Percentiles rank a stretch among this genome's conserved stretches.
Conservation (phyloP, 2,888 invertebrate genomes). For the Leistus spinibarbis region DNA sequence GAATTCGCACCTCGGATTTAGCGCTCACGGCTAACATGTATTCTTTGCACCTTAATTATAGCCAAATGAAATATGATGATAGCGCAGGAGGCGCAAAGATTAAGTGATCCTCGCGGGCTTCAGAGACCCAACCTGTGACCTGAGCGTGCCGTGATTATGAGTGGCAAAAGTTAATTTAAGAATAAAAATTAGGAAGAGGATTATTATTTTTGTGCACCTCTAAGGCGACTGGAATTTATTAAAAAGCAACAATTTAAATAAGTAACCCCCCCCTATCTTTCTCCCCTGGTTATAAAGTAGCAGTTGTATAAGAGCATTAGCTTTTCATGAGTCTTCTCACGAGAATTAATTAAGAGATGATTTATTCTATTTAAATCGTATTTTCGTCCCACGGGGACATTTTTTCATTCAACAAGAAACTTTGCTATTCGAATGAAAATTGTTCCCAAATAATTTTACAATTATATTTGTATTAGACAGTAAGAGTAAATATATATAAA, state of each 20-base stretch:
- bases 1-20: constrained; percentile 36
- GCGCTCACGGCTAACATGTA: constrained; percentile 40
- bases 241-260: constrained; percentile 38
- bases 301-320: constrained; percentile 26
- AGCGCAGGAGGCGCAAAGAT: constrained; percentile 35
- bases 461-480: background rate
- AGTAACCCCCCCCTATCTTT: background rate
- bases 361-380: constrained; percentile 32
- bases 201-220: constrained; percentile 32
- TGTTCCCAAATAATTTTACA: no score
- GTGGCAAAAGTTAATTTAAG: constrained; percentile 34
- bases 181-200: constrained; percentile 39
- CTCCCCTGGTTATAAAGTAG: constrained; percentile 7
- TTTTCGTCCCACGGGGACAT: constrained; percentile 17
- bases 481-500: no score
- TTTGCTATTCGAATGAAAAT: background rate
- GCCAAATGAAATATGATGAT: constrained; percentile 46
- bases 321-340: constrained; percentile 22
- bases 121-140: background rate
- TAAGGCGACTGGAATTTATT: constrained; percentile 16
- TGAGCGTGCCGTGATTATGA: constrained; percentile 21
- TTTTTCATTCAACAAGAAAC: background rate
- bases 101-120: constrained; percentile 18
- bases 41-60: constrained; percentile 47
- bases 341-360: constrained; percentile 28